Conservation (phyloP, 2,797 vertebrate species). For the Natrix natrix region DNA sequence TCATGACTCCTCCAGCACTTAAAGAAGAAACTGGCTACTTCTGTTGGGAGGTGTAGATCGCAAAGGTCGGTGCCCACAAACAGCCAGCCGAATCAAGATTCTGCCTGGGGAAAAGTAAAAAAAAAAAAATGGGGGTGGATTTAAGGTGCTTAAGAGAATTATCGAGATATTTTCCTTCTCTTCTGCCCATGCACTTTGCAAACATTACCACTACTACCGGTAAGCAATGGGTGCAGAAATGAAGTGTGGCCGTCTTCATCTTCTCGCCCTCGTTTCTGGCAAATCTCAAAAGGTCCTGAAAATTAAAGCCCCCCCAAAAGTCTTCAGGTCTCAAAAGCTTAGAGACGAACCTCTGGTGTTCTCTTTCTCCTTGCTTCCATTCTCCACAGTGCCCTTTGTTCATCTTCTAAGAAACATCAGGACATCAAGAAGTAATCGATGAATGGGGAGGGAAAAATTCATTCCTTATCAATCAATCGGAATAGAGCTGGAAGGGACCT, state of each 20-base stretch:
- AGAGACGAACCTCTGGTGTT: conserved; percentile 59
- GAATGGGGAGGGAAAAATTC: conserved; percentile 35
- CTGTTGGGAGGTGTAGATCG: conserved; percentile 78
- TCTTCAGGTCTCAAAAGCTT: conserved; percentile 55
- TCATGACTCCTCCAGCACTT: conserved; percentile 94
- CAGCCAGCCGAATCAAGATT: conserved; percentile 71
- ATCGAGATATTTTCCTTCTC: conserved; percentile 53
- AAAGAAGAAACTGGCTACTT: conserved; percentile 88
- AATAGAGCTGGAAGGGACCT: too few relatives aligned
- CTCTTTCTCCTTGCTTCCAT: conserved; percentile 32
- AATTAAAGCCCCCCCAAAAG: conserved; percentile 37
- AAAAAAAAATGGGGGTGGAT: conserved; percentile 48
- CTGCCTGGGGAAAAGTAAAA: conserved; percentile 77
- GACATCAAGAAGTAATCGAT: conserved; percentile 50
- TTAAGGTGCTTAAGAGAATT: conserved; percentile 76
- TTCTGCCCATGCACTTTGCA: conserved; percentile 70
- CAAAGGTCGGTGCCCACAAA: conserved; percentile 82
- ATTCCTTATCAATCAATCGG: conserved; percentile 39
- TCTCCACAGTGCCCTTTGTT: conserved; percentile 43
- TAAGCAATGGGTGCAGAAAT: conserved; percentile 67
- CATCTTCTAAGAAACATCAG: conserved; percentile 1
- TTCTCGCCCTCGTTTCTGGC: conserved; percentile 41
- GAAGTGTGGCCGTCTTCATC: conserved; percentile 48
- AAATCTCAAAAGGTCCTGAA: conserved; percentile 60
- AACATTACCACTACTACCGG: conserved; percentile 53